phyloP scores from a whole-genome alignment of 2,888 invertebrate genomes.

The Drosophila prostipennis region DNA sequence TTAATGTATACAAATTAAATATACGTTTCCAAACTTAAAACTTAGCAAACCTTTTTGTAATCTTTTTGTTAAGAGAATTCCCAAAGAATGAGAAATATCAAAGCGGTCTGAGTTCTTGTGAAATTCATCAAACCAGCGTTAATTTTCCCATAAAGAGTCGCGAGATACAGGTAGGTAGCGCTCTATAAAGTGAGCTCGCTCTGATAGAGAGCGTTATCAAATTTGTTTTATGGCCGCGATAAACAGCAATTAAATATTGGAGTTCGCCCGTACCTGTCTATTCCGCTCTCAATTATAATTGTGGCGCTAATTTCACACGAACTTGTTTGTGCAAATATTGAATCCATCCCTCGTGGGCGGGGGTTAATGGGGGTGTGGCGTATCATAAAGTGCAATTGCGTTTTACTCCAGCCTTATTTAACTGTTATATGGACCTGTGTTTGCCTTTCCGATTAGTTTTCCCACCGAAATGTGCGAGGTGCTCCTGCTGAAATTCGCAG shows the following conservation, averaged over 20 bases:
- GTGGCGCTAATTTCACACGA: slow-evolving; percentile 58
- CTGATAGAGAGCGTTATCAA: slow-evolving; percentile 27
- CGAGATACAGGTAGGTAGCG: slow-evolving; percentile 1
- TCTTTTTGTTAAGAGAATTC: neutral
- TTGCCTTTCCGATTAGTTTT: slow-evolving; percentile 43
- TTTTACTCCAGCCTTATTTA: slow-evolving; percentile 46
- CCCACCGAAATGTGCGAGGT: slow-evolving; percentile 24
- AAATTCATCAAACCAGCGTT: slow-evolving; percentile 64
- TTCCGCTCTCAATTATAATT: slow-evolving; percentile 52
- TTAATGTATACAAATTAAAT: too few relatives aligned
- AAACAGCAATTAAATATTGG: slow-evolving; percentile 55
- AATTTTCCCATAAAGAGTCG: slow-evolving; percentile 38
- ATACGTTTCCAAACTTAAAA: too few relatives aligned
- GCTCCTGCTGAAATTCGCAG: slow-evolving; percentile 10
- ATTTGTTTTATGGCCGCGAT: slow-evolving; percentile 31
- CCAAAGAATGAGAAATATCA: neutral
- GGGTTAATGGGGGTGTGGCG: slow-evolving; percentile 2
- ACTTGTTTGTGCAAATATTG: slow-evolving; percentile 60
- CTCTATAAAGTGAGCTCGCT: neutral
- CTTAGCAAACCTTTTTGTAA: too few relatives aligned
- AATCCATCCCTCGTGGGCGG: slow-evolving; percentile 1
- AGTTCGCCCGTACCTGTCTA: slow-evolving; percentile 47
- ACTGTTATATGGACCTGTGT: slow-evolving; percentile 36
- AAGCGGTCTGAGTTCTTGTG: slow-evolving; percentile 59
- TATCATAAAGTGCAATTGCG: slow-evolving; percentile 71